phyloP scores from a whole-genome alignment of 2,113 vertebrate species.

The Macroglossus sobrinus region DNA sequence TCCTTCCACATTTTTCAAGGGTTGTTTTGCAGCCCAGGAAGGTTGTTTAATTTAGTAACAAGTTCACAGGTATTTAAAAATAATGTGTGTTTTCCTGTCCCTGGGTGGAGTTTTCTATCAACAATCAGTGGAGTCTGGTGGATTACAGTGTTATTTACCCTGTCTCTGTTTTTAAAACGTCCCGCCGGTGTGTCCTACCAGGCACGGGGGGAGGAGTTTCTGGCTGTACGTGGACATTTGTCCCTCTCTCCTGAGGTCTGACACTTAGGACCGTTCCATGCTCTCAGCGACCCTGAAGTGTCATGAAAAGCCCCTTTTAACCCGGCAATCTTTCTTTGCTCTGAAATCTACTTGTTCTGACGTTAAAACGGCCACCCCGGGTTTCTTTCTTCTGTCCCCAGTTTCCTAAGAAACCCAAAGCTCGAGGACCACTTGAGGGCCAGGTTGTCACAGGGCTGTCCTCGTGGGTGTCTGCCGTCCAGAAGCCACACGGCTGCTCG shows the following conservation, averaged over 20 bases:
- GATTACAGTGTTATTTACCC: not conserved
- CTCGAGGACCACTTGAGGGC: not conserved
- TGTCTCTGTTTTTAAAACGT: not conserved
- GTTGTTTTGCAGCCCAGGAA: not conserved
- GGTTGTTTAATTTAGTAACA: not conserved
- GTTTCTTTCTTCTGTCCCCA: not conserved
- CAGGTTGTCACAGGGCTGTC: not conserved
- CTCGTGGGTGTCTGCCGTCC: not conserved
- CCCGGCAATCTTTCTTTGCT: not conserved
- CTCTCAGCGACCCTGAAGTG: not conserved
- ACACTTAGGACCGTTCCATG: too few species aligned
- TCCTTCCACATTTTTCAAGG: not conserved
- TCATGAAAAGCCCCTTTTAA: not conserved
- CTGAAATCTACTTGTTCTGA: not conserved
- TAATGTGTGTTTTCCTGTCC: too few species aligned
- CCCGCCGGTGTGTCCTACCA: not conserved
- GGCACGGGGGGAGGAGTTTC: rapidly evolving
- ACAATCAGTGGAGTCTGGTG: too few species aligned
- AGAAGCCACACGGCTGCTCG: not conserved
- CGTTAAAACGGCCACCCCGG: not conserved
- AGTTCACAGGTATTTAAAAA: not conserved
- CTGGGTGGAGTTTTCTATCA: not conserved
- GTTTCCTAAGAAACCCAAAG: not conserved
- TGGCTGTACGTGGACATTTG: rapidly evolving
- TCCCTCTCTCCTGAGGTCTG: not conserved